A percentile compares a stretch with the other conserved stretches of the same genome.
phyloP scores from a whole-genome alignment of 1,140 invertebrate species.

The Drosophila teissieri region DNA sequence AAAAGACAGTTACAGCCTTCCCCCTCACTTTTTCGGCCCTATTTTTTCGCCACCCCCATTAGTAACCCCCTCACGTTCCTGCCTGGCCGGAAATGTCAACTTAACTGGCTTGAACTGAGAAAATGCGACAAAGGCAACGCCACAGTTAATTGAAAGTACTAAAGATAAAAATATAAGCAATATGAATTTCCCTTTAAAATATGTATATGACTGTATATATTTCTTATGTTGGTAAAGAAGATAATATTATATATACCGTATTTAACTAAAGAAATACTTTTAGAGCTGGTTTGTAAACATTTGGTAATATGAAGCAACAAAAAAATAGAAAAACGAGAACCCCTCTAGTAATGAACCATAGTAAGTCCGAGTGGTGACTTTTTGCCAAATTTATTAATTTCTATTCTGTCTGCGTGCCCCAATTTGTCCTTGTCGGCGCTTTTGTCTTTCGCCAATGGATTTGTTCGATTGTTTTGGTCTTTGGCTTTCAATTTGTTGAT shows the following conservation, averaged over 20 bases:
- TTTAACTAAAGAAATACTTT: no score
- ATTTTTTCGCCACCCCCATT: conserved; percentile 27
- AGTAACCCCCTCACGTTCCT: conserved; percentile 36
- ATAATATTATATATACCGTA: no score
- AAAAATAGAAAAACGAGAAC: not conserved
- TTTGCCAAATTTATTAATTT: conserved; percentile 75
- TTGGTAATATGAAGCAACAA: not conserved
- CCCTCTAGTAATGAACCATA: not conserved
- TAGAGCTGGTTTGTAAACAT: no score
- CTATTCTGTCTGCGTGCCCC: conserved; percentile 71
- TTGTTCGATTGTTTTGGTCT: conserved; percentile 71
- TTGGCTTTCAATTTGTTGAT: conserved; percentile 77
- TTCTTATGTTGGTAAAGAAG: no score
- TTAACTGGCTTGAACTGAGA: conserved; percentile 62
- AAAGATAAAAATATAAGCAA: not conserved
- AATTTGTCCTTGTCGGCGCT: conserved; percentile 61
- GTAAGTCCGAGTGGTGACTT: conserved; percentile 1
- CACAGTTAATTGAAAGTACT: conserved; percentile 7
- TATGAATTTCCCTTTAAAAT: not conserved
- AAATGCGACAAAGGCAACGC: conserved; percentile 42
- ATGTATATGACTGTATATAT: no score
- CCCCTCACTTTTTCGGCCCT: conserved; percentile 5
- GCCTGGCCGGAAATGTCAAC: conserved; percentile 72
- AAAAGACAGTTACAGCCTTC: conserved; percentile 57
- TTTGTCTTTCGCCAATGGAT: conserved; percentile 50